Evolutionary conservation across 2,888 invertebrate species (phyloP).

Genomic region (Ochlodes sylvanus): DNA sequence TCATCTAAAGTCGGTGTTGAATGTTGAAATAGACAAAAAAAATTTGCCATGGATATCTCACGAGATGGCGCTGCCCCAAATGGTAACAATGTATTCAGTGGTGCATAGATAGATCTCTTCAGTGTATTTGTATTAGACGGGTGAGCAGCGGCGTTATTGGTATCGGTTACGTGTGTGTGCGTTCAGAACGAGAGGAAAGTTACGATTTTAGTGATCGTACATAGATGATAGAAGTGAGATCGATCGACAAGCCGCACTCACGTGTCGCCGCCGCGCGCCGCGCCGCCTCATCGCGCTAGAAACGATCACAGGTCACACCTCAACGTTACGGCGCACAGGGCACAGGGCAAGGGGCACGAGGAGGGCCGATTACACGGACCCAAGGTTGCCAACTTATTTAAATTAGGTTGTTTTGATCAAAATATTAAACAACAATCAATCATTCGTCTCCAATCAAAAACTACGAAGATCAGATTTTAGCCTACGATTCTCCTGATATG

Average conservation of each 20-base stretch:
- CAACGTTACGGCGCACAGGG: constrained; percentile 4
- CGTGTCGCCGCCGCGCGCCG: constrained; percentile 78
- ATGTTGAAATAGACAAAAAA: no score
- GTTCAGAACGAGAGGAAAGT: constrained; percentile 25
- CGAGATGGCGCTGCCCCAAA: no score
- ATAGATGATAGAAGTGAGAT: constrained; percentile 16
- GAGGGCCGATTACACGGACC: no score
- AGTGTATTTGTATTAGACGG: background rate
- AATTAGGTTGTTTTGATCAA: background rate
- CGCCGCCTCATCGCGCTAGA: constrained; percentile 79
- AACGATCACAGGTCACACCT: constrained; percentile 12
- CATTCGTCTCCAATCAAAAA: no score
- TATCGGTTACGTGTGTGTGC: background rate
- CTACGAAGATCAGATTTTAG: no score
- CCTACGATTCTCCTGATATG: no score
- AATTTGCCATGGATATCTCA: no score
- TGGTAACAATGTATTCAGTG: no score
- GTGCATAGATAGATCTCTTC: no score
- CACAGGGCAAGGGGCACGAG: background rate
- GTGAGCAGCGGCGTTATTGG: background rate
- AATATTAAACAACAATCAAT: no score
- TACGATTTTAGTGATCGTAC: constrained; percentile 14
- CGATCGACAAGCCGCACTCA: constrained; percentile 31
- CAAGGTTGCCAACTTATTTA: background rate
- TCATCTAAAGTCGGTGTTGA: no score